Percentiles rank a stretch among this genome's conserved stretches.
phyloP scores from a whole-genome alignment of 2,113 vertebrate genomes.

The Callithrix jacchus region DNA sequence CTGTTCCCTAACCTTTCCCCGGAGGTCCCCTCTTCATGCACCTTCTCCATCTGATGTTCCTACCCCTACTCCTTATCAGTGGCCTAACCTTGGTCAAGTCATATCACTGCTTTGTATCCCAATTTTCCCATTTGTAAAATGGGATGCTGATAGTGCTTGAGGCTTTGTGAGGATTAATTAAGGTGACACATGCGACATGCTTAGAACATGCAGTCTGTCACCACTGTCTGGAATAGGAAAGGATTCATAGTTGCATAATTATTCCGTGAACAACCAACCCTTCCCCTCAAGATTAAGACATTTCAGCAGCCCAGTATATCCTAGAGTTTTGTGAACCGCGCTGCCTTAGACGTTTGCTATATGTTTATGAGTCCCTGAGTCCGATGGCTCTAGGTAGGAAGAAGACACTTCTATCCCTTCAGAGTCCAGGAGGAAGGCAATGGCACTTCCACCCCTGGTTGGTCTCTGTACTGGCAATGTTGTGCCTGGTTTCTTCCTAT shows the following conservation, averaged over 20 bases:
- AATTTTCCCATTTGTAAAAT: neutral
- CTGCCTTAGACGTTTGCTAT: neutral
- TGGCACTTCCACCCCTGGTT: rapidly evolving
- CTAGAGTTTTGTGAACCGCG: neutral
- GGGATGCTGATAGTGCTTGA: neutral
- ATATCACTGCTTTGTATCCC: neutral
- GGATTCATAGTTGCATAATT: neutral
- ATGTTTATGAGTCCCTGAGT: no score
- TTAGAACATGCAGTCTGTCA: neutral
- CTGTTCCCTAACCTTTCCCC: no score
- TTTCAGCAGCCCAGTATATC: neutral
- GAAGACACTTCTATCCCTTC: neutral
- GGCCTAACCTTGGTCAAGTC: neutral
- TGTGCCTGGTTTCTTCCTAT: neutral
- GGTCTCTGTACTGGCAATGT: neutral
- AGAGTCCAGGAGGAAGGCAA: neutral
- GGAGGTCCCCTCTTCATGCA: neutral
- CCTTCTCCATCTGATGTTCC: neutral
- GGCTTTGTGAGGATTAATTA: neutral
- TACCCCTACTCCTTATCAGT: neutral
- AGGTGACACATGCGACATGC: neutral
- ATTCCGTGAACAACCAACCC: neutral
- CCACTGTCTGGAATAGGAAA: neutral
- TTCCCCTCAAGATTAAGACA: neutral
- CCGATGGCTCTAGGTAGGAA: neutral